Percentiles rank a stretch among this genome's conserved stretches.
Evolutionary conservation across 2,113 vertebrate species (phyloP).

Genomic region (Tachycineta bicolor): DNA sequence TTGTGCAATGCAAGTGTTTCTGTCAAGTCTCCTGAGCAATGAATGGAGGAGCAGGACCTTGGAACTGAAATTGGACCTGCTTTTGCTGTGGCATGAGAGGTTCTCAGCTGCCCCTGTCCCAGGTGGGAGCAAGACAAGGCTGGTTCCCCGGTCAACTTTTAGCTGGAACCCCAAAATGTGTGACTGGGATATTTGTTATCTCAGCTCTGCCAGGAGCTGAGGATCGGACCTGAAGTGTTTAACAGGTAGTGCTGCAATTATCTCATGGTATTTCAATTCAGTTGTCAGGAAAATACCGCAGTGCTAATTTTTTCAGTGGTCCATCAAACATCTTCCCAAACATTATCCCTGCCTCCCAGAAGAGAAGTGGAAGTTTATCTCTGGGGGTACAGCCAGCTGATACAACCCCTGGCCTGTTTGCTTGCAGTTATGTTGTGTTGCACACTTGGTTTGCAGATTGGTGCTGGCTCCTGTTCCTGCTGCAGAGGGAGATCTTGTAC

Average conservation of each 20-base stretch:
- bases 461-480: not conserved
- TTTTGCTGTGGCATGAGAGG: not conserved
- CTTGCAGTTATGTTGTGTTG: not conserved
- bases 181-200: not conserved
- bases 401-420: not conserved
- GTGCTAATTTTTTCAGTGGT: not conserved
- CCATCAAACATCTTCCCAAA: not conserved
- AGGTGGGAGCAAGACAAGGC: not conserved
- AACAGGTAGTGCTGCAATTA: not conserved
- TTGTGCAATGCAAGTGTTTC: not conserved
- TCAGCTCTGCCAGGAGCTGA: not conserved
- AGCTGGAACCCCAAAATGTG: not conserved
- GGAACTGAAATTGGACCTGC: not conserved
- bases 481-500: not conserved
- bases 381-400: not conserved
- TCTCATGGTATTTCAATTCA: not conserved
- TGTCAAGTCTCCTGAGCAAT: not conserved
- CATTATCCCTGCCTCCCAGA: not conserved
- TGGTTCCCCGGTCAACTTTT: not conserved
- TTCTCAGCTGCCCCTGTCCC: not conserved
- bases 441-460: not conserved
- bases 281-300: not conserved
- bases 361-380: not conserved
- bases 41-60: not conserved
- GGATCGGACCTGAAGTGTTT: not conserved